Evolutionary conservation across 2,888 invertebrate species (phyloP), one percentile per base, ranked within the genome.

Genomic region (Lottia scabra): DNA sequence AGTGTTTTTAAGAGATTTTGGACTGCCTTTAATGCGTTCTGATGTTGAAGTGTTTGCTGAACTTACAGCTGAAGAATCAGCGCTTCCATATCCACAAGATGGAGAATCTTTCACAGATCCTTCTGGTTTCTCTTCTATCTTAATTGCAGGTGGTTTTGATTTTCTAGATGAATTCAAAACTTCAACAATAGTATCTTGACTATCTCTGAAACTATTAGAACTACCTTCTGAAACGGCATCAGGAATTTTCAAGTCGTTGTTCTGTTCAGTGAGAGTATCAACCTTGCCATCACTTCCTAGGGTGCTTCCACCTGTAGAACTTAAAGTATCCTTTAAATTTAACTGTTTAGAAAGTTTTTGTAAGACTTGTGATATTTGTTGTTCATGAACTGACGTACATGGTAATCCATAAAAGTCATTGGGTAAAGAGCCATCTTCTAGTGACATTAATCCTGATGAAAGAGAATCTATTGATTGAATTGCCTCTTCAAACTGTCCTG

Each of bases 331-430:
- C 66, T 84, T 80, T 63, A 85, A 81, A 75, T 86, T 86, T 56
- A 86, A 70, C 43, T 80, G 81, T 68, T 81, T 83, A 0, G 84
- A 85, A 23, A 86, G 74, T 65, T 82, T 82, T 56, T 81, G 80
- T 27, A 86, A 75, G 63, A 72, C 75, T 46, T 83, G 85, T 56
- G 83, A 83, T 44, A 86, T 86, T 64, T 86, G 84, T 73, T 86
- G 83, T 71, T 86, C 83, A 74, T 80, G 80, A 19, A 79, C 72
- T 30, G 85, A 84, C 13, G 83, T 85, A 63, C 85, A 72, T 19
- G 83, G 83, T 62, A 85, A 78, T 13, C 86, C 86, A 77, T 80
- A 81, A 68, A 85, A 84, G 66, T 84, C 83, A 38, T 78, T 79
- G 45, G 86, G 86, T 38, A 86, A 72, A 12, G 83, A 79, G 56